These are phyloP conservation scores for Synanthedon vespiformis DNA, from an alignment of 2,888 invertebrate species.

Conservation along the genomic window DNA sequence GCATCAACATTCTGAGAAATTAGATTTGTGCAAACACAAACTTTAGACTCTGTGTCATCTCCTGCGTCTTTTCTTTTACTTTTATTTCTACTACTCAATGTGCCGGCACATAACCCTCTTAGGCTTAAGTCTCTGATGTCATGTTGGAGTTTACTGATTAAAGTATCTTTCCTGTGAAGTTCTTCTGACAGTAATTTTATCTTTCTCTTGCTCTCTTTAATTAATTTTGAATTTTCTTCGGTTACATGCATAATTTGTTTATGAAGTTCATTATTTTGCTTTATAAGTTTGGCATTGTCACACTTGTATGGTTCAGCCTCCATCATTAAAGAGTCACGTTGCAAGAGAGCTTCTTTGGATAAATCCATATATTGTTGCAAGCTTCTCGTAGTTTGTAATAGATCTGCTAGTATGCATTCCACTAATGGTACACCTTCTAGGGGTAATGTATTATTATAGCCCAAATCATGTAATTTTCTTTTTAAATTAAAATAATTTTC, in stretches of 20 bases:
- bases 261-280: slow-evolving; percentile 81
- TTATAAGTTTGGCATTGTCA: slow-evolving; percentile 81
- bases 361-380: slow-evolving; percentile 85
- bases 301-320: slow-evolving; percentile 84
- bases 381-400: slow-evolving; percentile 89
- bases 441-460: slow-evolving; percentile 82
- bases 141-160: slow-evolving; percentile 52
- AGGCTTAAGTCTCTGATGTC: slow-evolving; percentile 54
- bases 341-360: slow-evolving; percentile 77
- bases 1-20: slow-evolving; percentile 43
- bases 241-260: slow-evolving; percentile 73
- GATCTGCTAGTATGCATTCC: slow-evolving; percentile 82
- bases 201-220: slow-evolving; percentile 72
- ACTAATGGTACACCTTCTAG: slow-evolving; percentile 84
- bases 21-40: slow-evolving; percentile 37
- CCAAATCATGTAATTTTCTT: slow-evolving; percentile 83
- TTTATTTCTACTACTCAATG: slow-evolving; percentile 53
- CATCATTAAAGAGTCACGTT: slow-evolving; percentile 76
- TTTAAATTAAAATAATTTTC: slow-evolving; percentile 61
- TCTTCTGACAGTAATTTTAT: slow-evolving; percentile 74
- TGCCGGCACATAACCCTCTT: slow-evolving; percentile 56
- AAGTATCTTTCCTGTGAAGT: slow-evolving; percentile 63
- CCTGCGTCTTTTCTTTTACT: slow-evolving; percentile 42
- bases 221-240: slow-evolving; percentile 73
- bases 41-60: slow-evolving; percentile 17